phyloP scores from a whole-genome alignment of 2,888 invertebrate genomes.

The Caenorhabditis wallacei region DNA sequence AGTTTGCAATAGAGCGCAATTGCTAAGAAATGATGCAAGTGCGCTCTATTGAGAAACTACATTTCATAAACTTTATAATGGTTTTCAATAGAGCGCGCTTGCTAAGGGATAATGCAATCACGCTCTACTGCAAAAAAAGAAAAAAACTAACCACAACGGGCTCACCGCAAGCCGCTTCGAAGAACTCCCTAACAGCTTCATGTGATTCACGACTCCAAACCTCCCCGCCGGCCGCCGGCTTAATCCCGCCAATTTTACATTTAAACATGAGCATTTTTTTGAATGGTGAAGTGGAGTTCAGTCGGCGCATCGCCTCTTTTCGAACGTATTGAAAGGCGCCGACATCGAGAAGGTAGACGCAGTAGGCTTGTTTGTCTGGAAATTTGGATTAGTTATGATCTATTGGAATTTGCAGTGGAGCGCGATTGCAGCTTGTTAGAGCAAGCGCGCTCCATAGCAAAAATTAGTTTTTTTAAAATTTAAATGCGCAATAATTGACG shows the following conservation, averaged over 20 bases:
- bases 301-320: slow-evolving; percentile 68
- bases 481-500: too few relatives aligned
- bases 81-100: too few relatives aligned
- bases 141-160: slow-evolving; percentile 65
- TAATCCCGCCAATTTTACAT: slow-evolving; percentile 74
- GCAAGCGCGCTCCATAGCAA: not conserved
- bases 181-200: slow-evolving; percentile 74
- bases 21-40: too few relatives aligned
- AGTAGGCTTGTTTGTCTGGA: slow-evolving; percentile 70
- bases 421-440: too few relatives aligned
- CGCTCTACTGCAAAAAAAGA: too few relatives aligned
- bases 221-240: slow-evolving; percentile 70
- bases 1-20: too few relatives aligned
- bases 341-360: slow-evolving; percentile 74
- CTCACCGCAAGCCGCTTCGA: slow-evolving; percentile 71
- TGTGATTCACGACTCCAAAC: slow-evolving; percentile 76
- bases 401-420: too few relatives aligned
- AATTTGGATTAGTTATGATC: too few relatives aligned
- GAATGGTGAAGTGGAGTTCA: slow-evolving; percentile 76
- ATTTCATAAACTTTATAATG: too few relatives aligned
- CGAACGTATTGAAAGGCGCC: slow-evolving; percentile 76
- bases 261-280: slow-evolving; percentile 78
- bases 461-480: too few relatives aligned
- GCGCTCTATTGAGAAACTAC: too few relatives aligned
- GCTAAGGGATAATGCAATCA: too few relatives aligned